Percentiles rank a stretch among this genome's conserved stretches.
phyloP scores from a whole-genome alignment of 2,888 invertebrate genomes.

The Cistogaster globosa region DNA sequence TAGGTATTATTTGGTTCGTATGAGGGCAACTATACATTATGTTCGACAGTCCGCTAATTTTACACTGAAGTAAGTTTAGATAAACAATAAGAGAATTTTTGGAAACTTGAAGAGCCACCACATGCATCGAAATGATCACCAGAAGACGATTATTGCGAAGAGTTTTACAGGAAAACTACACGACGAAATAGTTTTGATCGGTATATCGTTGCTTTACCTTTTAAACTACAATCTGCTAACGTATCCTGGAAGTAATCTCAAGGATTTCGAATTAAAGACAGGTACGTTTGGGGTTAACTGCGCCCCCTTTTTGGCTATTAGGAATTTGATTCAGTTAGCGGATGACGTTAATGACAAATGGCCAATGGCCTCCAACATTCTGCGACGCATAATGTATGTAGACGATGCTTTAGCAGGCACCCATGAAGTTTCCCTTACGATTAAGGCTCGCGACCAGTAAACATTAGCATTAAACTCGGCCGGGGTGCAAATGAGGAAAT shows the following conservation, averaged over 20 bases:
- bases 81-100: conserved; percentile 9
- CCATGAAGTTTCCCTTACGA: not conserved
- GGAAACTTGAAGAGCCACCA: conserved; percentile 20
- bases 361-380: not conserved
- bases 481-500: conserved; percentile 3
- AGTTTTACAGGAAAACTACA: not conserved
- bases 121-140: not conserved
- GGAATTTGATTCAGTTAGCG: not conserved
- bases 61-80: conserved; percentile 1
- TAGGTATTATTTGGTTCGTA: conserved; percentile 11
- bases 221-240: not conserved
- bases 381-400: too few relatives aligned
- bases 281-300: too few relatives aligned
- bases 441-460: not conserved
- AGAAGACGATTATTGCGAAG: conserved; percentile 20
- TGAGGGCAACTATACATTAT: not conserved
- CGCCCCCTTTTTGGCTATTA: too few relatives aligned
- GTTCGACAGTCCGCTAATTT: not conserved
- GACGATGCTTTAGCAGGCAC: too few relatives aligned
- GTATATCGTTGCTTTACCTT: not conserved
- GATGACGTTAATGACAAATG: not conserved
- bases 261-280: too few relatives aligned
- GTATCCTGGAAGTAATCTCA: too few relatives aligned
- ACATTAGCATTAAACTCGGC: not conserved
- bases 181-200: not conserved